Base-by-base conservation (phyloP, 2,888 invertebrate species). In the Folsomia manolachei region DNA sequence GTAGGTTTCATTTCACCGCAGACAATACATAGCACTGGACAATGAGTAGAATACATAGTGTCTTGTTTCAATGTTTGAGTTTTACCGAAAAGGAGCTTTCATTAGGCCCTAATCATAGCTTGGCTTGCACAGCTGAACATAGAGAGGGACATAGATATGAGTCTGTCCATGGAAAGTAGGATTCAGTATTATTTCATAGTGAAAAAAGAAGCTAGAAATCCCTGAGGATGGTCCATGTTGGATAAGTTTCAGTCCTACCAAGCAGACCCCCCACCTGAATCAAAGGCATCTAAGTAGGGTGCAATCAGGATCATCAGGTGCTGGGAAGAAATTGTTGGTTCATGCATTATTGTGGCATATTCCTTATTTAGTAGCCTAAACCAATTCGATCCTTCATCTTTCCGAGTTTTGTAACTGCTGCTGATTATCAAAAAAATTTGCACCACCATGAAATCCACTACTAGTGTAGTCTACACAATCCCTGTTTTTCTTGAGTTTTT, bases 201-300 rank as follows among this genome's bases (percentile, higher is more conserved):
- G n/a, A n/a, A n/a, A n/a, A n/a, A n/a, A n/a, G n/a, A n/a, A n/a
- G n/a, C n/a, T n/a, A n/a, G 56, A 19, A 56, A 56, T 56, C 56
- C 7, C 11, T 39, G 39, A 39, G 39, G 39, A 39, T 39, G 39
- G 39, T 39, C 39, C 39, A 9, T 39, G 39, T 39, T 39, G 39
- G 39, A 39, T 39, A 14, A 39, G 4, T 4, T 9, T 39, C 39
- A 56, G 11, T 18, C 4, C 56, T 56, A 19, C 18, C 19, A 56
- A 56, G 4, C 11, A 64, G 67, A 67, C 67, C 67, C 67, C 67
- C 67, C 67, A 67, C 56, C 67, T 56, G 56, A 52, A 51, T 23
- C 67, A 27, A 66, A 66, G 66, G 23, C n/a, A n/a, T n/a, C n/a
- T n/a, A n/a, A n/a, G n/a, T n/a, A 66, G 66, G 66, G 66, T 51